Conservation (phyloP, 2,797 vertebrate genomes). For the Acestrorhynchus altus region DNA sequence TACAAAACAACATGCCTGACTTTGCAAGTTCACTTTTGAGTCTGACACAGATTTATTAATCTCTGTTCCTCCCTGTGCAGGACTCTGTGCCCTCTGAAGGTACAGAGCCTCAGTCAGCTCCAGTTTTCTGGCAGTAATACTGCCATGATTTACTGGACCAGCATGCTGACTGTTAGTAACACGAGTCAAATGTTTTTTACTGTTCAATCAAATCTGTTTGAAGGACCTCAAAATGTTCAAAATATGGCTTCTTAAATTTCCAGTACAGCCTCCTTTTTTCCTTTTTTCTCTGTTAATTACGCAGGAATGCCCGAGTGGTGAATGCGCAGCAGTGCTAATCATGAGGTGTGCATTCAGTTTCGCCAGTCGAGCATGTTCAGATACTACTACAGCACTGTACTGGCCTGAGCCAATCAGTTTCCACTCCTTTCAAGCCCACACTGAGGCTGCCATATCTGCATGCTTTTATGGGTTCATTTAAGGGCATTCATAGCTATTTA, state of each 20-base stretch:
- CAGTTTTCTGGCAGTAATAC: background rate
- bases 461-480: too few species aligned
- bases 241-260: background rate
- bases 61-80: background rate
- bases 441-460: background rate
- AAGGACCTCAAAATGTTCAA: background rate
- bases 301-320: background rate
- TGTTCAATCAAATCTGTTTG: too few species aligned
- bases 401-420: background rate
- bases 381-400: conserved; percentile 43
- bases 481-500: background rate
- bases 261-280: background rate
- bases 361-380: conserved; percentile 24
- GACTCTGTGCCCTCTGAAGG: background rate
- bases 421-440: background rate
- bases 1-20: background rate
- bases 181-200: too few species aligned
- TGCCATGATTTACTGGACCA: background rate
- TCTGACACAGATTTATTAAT: background rate
- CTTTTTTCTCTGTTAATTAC: background rate
- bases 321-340: conserved; percentile 1
- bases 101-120: background rate
- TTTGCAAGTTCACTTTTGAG: background rate
- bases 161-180: background rate
- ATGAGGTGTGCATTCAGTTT: background rate